These are phyloP conservation scores for Micoletzkya japonica DNA, from an alignment of 2,888 invertebrate species.

Conservation along the genomic window DNA sequence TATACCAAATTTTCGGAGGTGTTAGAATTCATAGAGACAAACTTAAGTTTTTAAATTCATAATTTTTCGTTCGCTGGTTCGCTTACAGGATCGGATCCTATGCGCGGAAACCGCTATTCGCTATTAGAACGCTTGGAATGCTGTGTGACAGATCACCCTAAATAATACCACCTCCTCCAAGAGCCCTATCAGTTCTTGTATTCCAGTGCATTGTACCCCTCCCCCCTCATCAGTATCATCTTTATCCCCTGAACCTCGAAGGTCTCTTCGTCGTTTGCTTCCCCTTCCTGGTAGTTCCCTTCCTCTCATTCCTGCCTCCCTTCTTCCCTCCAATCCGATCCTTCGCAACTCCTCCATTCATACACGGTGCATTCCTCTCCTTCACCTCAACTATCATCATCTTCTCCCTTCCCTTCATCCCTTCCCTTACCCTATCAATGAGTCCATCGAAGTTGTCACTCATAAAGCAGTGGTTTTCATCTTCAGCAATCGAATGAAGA, in stretches of 20 bases:
- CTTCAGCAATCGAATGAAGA: slow-evolving; percentile 47
- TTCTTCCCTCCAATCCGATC: background rate
- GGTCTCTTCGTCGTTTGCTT: slow-evolving; percentile 1
- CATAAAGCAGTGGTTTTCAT: slow-evolving; percentile 43
- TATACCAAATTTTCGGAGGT: too few relatives aligned
- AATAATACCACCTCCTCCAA: too few relatives aligned
- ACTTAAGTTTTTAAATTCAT: too few relatives aligned
- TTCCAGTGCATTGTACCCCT: too few relatives aligned
- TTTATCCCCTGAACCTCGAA: slow-evolving; percentile 1
- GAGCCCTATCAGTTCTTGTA: too few relatives aligned
- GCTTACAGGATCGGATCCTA: too few relatives aligned
- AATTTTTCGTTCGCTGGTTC: too few relatives aligned
- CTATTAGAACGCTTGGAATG: too few relatives aligned
- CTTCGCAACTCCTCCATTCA: slow-evolving; percentile 20
- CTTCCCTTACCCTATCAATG: slow-evolving; percentile 36
- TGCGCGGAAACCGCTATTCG: too few relatives aligned
- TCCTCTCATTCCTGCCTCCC: background rate
- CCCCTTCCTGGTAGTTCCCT: background rate
- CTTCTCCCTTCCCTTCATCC: background rate
- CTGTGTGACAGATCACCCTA: too few relatives aligned
- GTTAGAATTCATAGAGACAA: too few relatives aligned
- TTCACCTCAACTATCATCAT: background rate
- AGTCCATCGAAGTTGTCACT: slow-evolving; percentile 50
- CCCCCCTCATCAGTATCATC: too few relatives aligned
- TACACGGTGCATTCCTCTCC: slow-evolving; percentile 9